phyloP scores from a whole-genome alignment of 1,140 invertebrate genomes.

The Eurosta solidaginis region DNA sequence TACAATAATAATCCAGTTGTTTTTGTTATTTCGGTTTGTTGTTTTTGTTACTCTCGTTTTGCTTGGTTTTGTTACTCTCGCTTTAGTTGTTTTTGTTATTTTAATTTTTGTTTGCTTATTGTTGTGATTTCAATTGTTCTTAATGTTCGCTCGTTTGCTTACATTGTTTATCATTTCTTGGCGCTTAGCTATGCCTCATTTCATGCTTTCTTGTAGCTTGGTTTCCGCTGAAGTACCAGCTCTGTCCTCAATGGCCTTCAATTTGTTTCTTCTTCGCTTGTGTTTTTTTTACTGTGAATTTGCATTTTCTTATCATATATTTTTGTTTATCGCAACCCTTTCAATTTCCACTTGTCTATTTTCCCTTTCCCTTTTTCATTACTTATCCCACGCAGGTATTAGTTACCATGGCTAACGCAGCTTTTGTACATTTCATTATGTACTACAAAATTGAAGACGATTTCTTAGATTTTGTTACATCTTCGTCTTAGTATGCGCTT shows the following conservation, averaged over 20 bases:
- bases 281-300: background rate
- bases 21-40: background rate
- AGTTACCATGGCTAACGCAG: background rate
- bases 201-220: background rate
- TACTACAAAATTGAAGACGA: background rate
- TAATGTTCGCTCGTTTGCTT: background rate
- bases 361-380: background rate
- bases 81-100: background rate
- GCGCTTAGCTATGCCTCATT: slow-evolving; percentile 12
- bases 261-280: background rate
- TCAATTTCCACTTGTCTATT: background rate
- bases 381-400: background rate
- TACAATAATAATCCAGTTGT: too few relatives aligned
- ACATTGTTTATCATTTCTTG: slow-evolving; percentile 28
- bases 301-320: background rate
- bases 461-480: background rate
- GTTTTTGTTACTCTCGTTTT: background rate
- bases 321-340: background rate
- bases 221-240: background rate
- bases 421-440: background rate
- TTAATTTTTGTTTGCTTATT: background rate
- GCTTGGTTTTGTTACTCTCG: background rate
- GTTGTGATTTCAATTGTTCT: slow-evolving; percentile 21
- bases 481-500: too few relatives aligned
- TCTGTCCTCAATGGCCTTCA: background rate